These are phyloP conservation scores for Cataglyphis altisquamis DNA, from an alignment of 2,888 invertebrate species.

Conservation along the genomic window DNA sequence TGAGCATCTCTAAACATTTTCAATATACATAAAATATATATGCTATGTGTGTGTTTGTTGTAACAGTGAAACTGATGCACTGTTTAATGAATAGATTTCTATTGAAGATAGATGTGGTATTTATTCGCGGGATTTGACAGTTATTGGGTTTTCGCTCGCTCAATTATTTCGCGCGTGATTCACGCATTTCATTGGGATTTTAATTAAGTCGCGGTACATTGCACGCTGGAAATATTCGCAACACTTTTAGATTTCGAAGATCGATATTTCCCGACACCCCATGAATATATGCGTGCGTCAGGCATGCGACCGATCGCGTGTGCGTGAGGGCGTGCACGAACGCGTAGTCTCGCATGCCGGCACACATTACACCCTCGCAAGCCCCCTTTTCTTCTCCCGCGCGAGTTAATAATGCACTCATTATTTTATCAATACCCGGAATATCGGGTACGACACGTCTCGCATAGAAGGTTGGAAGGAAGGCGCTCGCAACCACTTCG, in stretches of 20 bases:
- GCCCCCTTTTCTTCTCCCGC: slow-evolving; percentile 3
- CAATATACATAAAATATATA: not conserved
- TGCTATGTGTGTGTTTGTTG: not conserved
- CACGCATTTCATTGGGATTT: slow-evolving; percentile 30
- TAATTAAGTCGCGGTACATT: slow-evolving; percentile 39
- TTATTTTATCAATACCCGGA: slow-evolving; percentile 83
- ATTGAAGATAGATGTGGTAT: not conserved
- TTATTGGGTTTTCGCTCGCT: not conserved
- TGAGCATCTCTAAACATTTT: not conserved
- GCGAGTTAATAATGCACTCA: slow-evolving; percentile 82
- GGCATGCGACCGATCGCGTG: slow-evolving; percentile 39
- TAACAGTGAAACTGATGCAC: not conserved
- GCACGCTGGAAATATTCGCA: not conserved
- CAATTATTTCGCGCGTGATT: slow-evolving; percentile 46
- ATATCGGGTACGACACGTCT: slow-evolving; percentile 74
- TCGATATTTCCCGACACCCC: slow-evolving; percentile 55
- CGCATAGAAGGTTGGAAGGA: slow-evolving; percentile 61
- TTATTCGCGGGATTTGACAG: slow-evolving; percentile 25
- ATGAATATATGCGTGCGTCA: slow-evolving; percentile 20
- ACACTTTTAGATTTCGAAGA: slow-evolving; percentile 36
- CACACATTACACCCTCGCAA: slow-evolving; percentile 76
- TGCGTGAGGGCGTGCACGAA: slow-evolving; percentile 59
- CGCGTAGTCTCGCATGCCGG: slow-evolving; percentile 79
- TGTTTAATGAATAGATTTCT: not conserved
- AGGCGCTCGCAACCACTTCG: slow-evolving; percentile 56